phyloP scores from a whole-genome alignment of 2,797 vertebrate genomes.

The Gobio occitaniae region DNA sequence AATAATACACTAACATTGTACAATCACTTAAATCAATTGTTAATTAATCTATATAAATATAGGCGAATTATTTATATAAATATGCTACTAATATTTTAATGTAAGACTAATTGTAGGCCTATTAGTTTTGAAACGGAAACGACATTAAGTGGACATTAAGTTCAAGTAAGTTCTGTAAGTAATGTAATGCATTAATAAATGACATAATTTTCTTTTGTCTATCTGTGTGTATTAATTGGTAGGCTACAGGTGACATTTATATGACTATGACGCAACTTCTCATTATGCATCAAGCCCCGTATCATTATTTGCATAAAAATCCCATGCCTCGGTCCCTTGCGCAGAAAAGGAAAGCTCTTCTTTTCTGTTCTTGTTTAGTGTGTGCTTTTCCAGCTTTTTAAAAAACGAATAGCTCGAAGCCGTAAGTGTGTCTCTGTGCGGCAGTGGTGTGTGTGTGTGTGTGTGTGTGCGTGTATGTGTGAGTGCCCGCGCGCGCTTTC shows the following conservation, averaged over 20 bases:
- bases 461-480: conserved; percentile 49
- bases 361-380: conserved; percentile 74
- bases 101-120: background rate
- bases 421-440: conserved; percentile 66
- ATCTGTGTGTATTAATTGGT: background rate
- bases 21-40: background rate
- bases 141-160: background rate
- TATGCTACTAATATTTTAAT: background rate
- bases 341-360: conserved; percentile 67
- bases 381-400: conserved; percentile 69
- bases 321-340: conserved; percentile 39
- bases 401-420: conserved; percentile 79
- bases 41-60: background rate
- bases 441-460: conserved; percentile 50
- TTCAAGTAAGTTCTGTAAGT: background rate
- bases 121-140: background rate
- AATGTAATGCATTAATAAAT: background rate
- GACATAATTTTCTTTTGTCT: background rate
- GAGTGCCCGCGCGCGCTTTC: conserved; percentile 63
- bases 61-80: background rate
- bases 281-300: conserved; percentile 12
- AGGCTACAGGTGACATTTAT: background rate
- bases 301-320: conserved; percentile 70
- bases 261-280: conserved; percentile 11
- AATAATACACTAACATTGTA: background rate